Percentiles rank a stretch among this genome's conserved stretches.
Conservation (phyloP, 2,113 vertebrate species). For the Apeltes quadracus region DNA sequence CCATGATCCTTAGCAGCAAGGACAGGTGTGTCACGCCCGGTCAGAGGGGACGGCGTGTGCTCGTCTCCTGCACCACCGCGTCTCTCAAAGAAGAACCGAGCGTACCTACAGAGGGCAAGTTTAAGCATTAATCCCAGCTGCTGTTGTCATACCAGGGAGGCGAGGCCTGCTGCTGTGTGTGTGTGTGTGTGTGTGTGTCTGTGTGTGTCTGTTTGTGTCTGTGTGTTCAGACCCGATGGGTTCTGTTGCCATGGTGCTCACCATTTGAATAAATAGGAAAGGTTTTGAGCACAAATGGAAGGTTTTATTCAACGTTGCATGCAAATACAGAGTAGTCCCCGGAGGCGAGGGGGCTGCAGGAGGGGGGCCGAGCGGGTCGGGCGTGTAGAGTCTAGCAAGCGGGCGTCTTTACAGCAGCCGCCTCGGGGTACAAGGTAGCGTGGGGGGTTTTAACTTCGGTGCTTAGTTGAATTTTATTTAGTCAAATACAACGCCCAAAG, state of each 20-base stretch:
- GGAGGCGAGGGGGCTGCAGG: background rate
- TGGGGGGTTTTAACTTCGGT: background rate
- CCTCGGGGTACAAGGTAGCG: slow-evolving; percentile 22
- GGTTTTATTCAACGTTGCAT: background rate
- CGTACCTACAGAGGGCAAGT: slow-evolving; percentile 22
- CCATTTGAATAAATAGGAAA: slow-evolving; percentile 13
- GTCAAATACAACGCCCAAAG: background rate
- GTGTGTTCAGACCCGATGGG: background rate
- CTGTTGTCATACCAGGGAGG: slow-evolving; percentile 51
- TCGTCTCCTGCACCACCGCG: slow-evolving; percentile 3
- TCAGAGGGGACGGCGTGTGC: slow-evolving; percentile 19
- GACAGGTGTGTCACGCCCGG: slow-evolving; percentile 1
- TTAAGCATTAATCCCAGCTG: slow-evolving; percentile 48
- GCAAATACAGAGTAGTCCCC: slow-evolving; percentile 14
- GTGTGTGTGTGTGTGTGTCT: slow-evolving; percentile 8
- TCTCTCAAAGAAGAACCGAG: slow-evolving; percentile 5
- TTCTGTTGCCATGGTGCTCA: background rate
- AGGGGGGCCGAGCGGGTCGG: slow-evolving; percentile 7
- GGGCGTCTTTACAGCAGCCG: slow-evolving; percentile 10
- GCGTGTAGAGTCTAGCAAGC: slow-evolving; percentile 57
- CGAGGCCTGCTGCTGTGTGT: background rate
- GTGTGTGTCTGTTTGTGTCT: background rate
- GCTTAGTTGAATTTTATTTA: background rate
- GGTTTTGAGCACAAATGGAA: slow-evolving; percentile 1
- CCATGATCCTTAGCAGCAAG: slow-evolving; percentile 29